These are phyloP conservation scores for Hemitrygon akajei DNA, from an alignment of 2,797 vertebrate species.

Conservation along the genomic window DNA sequence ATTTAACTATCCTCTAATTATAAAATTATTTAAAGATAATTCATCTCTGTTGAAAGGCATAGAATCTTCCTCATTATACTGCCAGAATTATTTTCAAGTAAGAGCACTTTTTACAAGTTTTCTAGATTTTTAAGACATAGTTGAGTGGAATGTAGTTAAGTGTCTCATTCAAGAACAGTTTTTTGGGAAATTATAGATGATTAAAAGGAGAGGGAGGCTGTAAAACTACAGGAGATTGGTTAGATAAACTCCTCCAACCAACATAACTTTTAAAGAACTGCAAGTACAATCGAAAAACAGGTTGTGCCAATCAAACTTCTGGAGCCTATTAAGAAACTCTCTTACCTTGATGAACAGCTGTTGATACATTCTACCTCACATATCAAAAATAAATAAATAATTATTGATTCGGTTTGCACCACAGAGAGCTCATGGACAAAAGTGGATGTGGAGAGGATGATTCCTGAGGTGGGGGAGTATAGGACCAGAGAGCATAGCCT, in stretches of 20 bases:
- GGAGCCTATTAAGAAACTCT: neutral
- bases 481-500: too few relatives aligned
- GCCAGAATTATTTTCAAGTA: neutral
- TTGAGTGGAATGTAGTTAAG: neutral
- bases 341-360: neutral
- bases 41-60: too few relatives aligned
- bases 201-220: neutral
- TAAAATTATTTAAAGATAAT: too few relatives aligned
- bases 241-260: neutral
- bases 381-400: neutral
- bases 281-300: neutral
- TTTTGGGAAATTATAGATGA: neutral
- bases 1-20: too few relatives aligned
- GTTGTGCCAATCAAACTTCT: neutral
- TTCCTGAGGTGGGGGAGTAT: too few relatives aligned
- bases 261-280: neutral
- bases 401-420: neutral
- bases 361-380: neutral
- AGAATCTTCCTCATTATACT: neutral
- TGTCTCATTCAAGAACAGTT: neutral
- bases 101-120: neutral
- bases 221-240: neutral
- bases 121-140: neutral
- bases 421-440: neutral
- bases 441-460: too few relatives aligned